Conservation (phyloP, 2,797 vertebrate species). For the Taeniopygia guttata region DNA sequence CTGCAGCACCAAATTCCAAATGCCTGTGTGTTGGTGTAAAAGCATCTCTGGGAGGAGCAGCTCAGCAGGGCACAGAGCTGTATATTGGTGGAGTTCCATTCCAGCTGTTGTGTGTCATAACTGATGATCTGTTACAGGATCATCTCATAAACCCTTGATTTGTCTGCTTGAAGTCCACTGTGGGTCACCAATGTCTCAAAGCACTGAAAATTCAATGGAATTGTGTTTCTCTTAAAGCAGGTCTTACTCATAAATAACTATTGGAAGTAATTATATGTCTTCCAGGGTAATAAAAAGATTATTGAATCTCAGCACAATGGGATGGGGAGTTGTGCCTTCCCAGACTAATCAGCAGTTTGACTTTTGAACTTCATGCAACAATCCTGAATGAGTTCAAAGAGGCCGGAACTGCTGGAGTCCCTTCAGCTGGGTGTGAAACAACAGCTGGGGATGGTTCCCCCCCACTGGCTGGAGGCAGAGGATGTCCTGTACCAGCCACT, state of each 20-base stretch:
- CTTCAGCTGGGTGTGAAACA: background rate
- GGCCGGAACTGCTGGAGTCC: background rate
- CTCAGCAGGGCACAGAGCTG: background rate
- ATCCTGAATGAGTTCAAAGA: background rate
- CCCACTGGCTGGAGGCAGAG: fast-evolving
- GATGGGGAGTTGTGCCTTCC: background rate
- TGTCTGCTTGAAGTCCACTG: background rate
- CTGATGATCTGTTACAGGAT: background rate
- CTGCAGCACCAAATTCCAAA: background rate
- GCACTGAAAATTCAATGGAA: background rate
- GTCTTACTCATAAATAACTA: background rate
- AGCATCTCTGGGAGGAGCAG: background rate
- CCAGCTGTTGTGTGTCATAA: background rate
- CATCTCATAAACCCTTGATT: background rate
- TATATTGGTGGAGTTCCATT: background rate
- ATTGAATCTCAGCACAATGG: background rate
- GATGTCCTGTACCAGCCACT: background rate
- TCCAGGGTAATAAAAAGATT: background rate
- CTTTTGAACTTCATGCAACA: background rate
- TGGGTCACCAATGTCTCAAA: fast-evolving
- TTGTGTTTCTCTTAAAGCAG: background rate
- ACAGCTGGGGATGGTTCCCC: fast-evolving
- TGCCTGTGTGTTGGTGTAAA: fast-evolving
- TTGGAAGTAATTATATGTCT: background rate
- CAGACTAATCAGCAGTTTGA: background rate